Conservation (phyloP, 2,113 vertebrate species). For the Mus pahari region DNA sequence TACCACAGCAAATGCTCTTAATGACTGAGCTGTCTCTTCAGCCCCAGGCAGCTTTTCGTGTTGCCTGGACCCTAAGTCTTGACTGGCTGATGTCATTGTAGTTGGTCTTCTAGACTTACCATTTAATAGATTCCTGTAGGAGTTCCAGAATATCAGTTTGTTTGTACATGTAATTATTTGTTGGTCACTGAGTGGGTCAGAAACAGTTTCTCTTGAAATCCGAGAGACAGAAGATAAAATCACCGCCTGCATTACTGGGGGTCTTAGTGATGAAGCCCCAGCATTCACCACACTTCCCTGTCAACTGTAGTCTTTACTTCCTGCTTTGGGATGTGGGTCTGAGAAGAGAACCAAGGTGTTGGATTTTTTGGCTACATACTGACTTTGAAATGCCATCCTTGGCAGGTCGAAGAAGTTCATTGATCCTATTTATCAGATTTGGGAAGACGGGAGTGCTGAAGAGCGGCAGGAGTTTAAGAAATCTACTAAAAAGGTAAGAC, state of each 20-base stretch:
- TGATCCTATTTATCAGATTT: constrained; percentile 93
- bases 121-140: background rate
- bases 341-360: background rate
- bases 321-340: background rate
- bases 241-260: background rate
- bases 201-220: background rate
- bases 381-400: constrained; percentile 47
- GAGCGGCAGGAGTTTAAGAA: constrained; percentile 86
- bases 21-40: background rate
- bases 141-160: constrained; percentile 17
- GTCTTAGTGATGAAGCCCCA: background rate
- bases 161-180: background rate
- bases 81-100: background rate
- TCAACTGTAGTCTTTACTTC: background rate
- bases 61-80: background rate
- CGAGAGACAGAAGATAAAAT: background rate
- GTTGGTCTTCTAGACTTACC: background rate
- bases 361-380: background rate
- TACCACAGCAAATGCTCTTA: background rate
- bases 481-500: constrained; percentile 86
- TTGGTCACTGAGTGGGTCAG: background rate
- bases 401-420: constrained; percentile 93
- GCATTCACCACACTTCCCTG: background rate
- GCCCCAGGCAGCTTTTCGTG: background rate
- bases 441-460: constrained; percentile 92